Evolutionary conservation across 2,113 vertebrate species (phyloP), one percentile per base, ranked within the genome.

Genomic region (Chroicocephalus ridibundus): DNA sequence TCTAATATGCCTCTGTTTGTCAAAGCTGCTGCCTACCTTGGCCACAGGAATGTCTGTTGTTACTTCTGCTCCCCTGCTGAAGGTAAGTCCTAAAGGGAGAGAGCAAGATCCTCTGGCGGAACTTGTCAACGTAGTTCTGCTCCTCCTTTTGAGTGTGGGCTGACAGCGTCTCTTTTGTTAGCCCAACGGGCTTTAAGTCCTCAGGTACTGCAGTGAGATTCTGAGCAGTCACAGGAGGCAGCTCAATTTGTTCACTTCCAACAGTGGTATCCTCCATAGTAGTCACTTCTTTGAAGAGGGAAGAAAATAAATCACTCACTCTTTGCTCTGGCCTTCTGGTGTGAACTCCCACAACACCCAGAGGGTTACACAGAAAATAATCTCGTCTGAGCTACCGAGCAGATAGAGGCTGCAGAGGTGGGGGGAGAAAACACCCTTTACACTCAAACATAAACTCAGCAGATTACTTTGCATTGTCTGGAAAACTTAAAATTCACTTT

Each of bases 81-180:
- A 99, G 98, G 76, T 98, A 98, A 70, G 98, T 98, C 95, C 98
- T 98, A 90, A 98, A 99, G 0, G 99, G 98, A 51, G 98, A 98
- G 22, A 98, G 98, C 86, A 99, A 97, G 91, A 99, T 98, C 82
- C 97, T 98, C 86, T 98, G 98, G 25, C 81, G 97, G 94, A 99
- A 99, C 22, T 97, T 97, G 91, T 99, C 98, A n/a, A 99, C 98
- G 0, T 99, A 99, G 76, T 99, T 98, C 94, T 98, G 99, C 82
- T 99, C 99, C 77, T 99, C 99, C 82, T 99, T 99, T 92, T 99
- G 99, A 1, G 99, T 99, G 96, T 99, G 99, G 34, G 98, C 99
- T 3, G 99, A 99, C 64, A 99, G 95, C 0, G 98, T 98, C 84
- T 99, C 98, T 70, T 98, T 99, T 8, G 99, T 99, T 46, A 99